A percentile compares a stretch with the other conserved stretches of the same genome.
phyloP scores from a whole-genome alignment of 1,140 invertebrate genomes.

The Plutomurus gul region DNA sequence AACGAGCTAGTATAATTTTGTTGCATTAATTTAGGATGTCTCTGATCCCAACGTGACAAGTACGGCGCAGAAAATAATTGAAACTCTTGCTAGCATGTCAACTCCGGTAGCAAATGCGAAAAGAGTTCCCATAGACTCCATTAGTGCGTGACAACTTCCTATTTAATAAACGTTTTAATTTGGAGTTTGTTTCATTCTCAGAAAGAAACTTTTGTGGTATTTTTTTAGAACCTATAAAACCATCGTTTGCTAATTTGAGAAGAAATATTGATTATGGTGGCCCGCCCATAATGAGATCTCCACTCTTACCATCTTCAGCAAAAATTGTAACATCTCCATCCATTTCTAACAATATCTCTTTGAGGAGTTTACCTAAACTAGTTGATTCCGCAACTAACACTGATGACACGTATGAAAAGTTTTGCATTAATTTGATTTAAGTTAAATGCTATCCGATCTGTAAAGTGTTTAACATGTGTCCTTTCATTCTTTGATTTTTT shows the following conservation, averaged over 20 bases:
- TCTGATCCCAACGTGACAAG: conserved; percentile 4
- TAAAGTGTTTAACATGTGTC: background rate
- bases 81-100: conserved; percentile 3
- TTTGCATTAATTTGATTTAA: background rate
- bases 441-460: background rate
- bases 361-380: background rate
- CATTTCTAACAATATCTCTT: background rate
- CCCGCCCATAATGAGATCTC: conserved; percentile 25
- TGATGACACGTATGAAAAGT: conserved; percentile 7
- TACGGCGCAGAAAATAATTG: conserved; percentile 33
- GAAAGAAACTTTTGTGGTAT: background rate
- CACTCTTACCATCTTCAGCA: background rate
- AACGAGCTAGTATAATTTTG: background rate
- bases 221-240: background rate
- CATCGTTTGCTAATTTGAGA: conserved; percentile 16
- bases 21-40: background rate
- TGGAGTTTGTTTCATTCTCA: background rate
- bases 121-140: conserved; percentile 25
- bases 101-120: conserved; percentile 19
- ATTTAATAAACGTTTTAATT: background rate
- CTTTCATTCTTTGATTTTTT: background rate
- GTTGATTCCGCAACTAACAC: conserved; percentile 36
- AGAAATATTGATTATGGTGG: conserved; percentile 22
- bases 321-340: conserved; percentile 19
- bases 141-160: background rate